Percentiles rank a stretch among this genome's conserved stretches.
These are phyloP conservation scores for Ptychadena robeensis DNA, from an alignment of 2,797 vertebrate genomes.

Conservation along the genomic window DNA sequence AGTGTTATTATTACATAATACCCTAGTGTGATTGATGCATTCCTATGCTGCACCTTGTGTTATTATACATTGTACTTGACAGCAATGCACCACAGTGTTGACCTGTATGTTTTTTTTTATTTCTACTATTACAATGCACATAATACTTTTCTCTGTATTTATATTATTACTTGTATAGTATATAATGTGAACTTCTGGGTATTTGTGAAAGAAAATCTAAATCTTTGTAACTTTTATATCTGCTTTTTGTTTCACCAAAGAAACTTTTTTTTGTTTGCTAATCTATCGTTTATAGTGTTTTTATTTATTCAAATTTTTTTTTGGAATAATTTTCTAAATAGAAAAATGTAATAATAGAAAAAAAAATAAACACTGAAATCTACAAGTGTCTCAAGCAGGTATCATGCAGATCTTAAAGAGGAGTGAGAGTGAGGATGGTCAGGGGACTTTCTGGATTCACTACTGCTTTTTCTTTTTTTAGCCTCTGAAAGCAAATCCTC, in stretches of 20 bases:
- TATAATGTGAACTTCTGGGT: slow-evolving; percentile 91
- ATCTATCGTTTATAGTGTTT: slow-evolving; percentile 80
- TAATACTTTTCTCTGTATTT: slow-evolving; percentile 89
- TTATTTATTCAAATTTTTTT: slow-evolving; percentile 72
- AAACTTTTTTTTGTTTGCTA: slow-evolving; percentile 83
- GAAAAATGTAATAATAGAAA: slow-evolving; percentile 45
- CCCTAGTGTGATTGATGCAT: slow-evolving; percentile 30
- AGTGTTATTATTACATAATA: background rate
- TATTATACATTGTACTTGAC: slow-evolving; percentile 40
- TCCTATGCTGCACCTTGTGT: slow-evolving; percentile 41
- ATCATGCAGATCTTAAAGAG: background rate
- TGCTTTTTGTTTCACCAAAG: slow-evolving; percentile 91
- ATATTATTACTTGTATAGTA: slow-evolving; percentile 89
- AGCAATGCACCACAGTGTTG: slow-evolving; percentile 60
- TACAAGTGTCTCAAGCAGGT: slow-evolving; percentile 40
- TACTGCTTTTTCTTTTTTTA: too few species aligned
- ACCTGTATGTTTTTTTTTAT: slow-evolving; percentile 67
- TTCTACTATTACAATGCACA: slow-evolving; percentile 83
- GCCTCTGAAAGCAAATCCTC: too few species aligned
- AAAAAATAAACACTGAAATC: slow-evolving; percentile 52
- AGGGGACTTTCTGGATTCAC: too few species aligned
- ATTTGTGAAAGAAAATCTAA: slow-evolving; percentile 83
- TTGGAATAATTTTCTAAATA: slow-evolving; percentile 54
- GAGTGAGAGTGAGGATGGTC: too few species aligned
- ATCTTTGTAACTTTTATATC: slow-evolving; percentile 84